Evolutionary conservation across 2,888 invertebrate species (phyloP), one percentile per base, ranked within the genome.

Genomic region (Melinaea menophilus): DNA sequence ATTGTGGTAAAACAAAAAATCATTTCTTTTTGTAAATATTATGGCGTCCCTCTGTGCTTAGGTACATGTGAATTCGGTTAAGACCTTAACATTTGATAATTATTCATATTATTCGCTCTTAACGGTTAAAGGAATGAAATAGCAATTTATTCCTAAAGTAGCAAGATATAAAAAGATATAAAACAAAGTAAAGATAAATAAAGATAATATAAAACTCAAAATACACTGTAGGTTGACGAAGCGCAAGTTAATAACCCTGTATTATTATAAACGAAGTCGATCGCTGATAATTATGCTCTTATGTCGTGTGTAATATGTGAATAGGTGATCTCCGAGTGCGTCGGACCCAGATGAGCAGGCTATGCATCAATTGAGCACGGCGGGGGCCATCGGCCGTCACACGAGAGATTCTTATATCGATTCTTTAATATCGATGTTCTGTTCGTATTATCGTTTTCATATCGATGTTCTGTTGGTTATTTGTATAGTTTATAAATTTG

Each of bases 311-410:
- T 72, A 73, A 72, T 71, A 71, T 71, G 69, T 71, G 67, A 72
- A 71, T 72, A 72, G 70, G 68, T 55, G 69, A 68, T 69, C 68
- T 64, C 58, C 55, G 60, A 68, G 69, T 66, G 64, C 68, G 72
- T 70, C 71, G 69, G 63, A 61, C 66, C 65, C 64, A 62, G 71
- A 64, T 79, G 80, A 79, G 76, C 84, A 80, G 80, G 79, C 84
- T 82, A 89, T 89, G 87, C 87, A 89, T 89, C 89, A 89, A 85
- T 81, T 80, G 84, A 75, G 75, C 88, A 76, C 88, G 73, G 83
- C 86, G 76, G 89, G 88, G 88, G 86, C 79, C 86, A 80, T 57
- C 65, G 62, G 57, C 56, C 67, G 65, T 56, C 63, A 63, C 56
- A 34, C 58, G 57, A 58, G 62, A 51, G 34, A 47, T 57, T 59